Percentiles rank a stretch among this genome's conserved stretches.
Evolutionary conservation across 2,113 vertebrate genomes (phyloP).

Genomic region (Pleuronectes platessa): DNA sequence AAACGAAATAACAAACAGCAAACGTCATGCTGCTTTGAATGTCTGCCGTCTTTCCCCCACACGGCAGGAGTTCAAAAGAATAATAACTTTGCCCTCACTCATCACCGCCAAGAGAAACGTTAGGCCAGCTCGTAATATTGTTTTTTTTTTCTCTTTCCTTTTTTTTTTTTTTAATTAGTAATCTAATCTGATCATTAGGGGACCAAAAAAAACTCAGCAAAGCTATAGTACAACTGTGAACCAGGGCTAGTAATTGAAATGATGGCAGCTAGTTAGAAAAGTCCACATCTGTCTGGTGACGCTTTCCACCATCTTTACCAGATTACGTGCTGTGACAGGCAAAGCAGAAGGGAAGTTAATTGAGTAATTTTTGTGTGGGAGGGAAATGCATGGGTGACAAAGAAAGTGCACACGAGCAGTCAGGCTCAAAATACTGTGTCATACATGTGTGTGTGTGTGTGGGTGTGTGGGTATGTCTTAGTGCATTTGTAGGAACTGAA

Average conservation of each 20-base stretch:
- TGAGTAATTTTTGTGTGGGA: conserved; percentile 38
- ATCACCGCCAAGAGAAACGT: conserved; percentile 85
- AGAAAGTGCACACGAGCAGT: conserved; percentile 25
- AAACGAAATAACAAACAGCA: conserved; percentile 83
- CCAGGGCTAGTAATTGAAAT: conserved; percentile 67
- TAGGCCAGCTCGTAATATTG: conserved; percentile 83
- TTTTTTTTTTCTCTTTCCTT: conserved; percentile 42
- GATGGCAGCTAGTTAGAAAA: conserved; percentile 61
- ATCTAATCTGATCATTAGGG: conserved; percentile 82
- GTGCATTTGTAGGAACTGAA: conserved; percentile 1
- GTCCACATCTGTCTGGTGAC: conserved; percentile 64
- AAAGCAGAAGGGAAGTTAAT: conserved; percentile 44
- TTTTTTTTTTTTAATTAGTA: conserved; percentile 80
- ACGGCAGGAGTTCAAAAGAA: conserved; percentile 84
- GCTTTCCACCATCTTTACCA: conserved; percentile 47
- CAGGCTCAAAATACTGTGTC: conserved; percentile 25
- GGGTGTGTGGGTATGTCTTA: conserved; percentile 2
- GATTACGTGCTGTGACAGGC: conserved; percentile 56
- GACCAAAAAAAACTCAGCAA: conserved; percentile 50
- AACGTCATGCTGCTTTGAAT: conserved; percentile 85
- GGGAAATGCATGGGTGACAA: conserved; percentile 23
- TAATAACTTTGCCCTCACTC: conserved; percentile 86
- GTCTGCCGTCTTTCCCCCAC: conserved; percentile 79
- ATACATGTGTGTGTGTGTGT: background rate
- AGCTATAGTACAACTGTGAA: conserved; percentile 61